phyloP scores from a whole-genome alignment of 1,140 invertebrate species.

The Bombus waltoni region DNA sequence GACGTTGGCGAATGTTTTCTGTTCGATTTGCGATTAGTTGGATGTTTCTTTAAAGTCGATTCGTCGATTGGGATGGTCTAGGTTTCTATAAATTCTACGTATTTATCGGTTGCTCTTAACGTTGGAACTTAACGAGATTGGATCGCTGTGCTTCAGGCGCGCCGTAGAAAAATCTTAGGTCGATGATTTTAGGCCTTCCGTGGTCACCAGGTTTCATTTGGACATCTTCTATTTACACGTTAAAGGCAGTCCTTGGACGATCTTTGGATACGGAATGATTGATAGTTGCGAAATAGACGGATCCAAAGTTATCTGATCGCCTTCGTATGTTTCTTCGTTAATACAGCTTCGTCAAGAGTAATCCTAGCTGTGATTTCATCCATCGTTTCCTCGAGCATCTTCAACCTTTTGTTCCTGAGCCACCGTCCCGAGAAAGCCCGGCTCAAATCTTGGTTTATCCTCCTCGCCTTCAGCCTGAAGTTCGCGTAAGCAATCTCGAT shows the following conservation, averaged over 20 bases:
- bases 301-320: constrained; percentile 3
- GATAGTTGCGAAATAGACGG: too few relatives aligned
- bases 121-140: not conserved
- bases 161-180: constrained; percentile 14
- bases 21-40: not conserved
- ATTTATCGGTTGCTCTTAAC: not conserved
- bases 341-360: too few relatives aligned
- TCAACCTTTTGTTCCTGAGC: not conserved
- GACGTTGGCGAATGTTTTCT: too few relatives aligned
- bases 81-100: not conserved
- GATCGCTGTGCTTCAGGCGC: not conserved
- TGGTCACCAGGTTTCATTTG: not conserved
- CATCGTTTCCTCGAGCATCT: constrained; percentile 15
- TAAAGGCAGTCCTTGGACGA: not conserved
- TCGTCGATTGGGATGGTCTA: not conserved
- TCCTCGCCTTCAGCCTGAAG: not conserved
- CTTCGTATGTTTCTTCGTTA: not conserved
- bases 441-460: not conserved
- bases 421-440: not conserved
- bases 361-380: not conserved
- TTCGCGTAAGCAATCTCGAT: constrained; percentile 34
- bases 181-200: not conserved
- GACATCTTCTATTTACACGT: not conserved
- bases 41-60: not conserved
- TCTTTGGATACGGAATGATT: not conserved